Conservation (phyloP, 2,888 invertebrate species). For the Stegophylla sp. region DNA sequence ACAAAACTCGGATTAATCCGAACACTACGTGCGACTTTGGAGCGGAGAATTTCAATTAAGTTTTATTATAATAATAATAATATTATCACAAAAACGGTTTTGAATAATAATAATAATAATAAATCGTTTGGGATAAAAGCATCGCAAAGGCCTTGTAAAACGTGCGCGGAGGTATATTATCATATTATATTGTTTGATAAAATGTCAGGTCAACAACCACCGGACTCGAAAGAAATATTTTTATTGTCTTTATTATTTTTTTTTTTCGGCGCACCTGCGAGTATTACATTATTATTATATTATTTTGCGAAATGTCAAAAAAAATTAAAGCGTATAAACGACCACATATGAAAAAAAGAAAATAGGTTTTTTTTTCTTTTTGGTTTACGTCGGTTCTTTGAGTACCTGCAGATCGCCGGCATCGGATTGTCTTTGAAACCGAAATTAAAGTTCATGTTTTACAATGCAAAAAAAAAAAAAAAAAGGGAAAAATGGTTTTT, state of each 20-base stretch:
- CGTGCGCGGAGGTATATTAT: background rate
- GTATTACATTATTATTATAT: too few species aligned
- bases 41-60: background rate
- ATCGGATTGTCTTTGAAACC: too few species aligned
- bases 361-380: too few species aligned
- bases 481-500: too few species aligned
- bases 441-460: background rate
- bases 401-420: too few species aligned
- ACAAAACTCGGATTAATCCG: background rate
- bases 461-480: too few species aligned
- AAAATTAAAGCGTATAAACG: constrained; percentile 8
- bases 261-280: background rate
- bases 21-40: background rate
- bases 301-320: constrained; percentile 46
- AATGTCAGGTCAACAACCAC: constrained; percentile 38
- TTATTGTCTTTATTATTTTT: background rate
- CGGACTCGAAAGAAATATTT: constrained; percentile 1
- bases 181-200: constrained; percentile 38
- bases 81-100: too few species aligned
- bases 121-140: constrained; percentile 2
- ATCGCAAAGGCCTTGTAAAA: background rate
- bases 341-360: constrained; percentile 11
- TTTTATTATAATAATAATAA: background rate
- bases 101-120: too few species aligned
- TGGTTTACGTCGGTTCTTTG: too few species aligned